phyloP scores from a whole-genome alignment of 2,113 vertebrate species.

The Muscicapa adusta region DNA sequence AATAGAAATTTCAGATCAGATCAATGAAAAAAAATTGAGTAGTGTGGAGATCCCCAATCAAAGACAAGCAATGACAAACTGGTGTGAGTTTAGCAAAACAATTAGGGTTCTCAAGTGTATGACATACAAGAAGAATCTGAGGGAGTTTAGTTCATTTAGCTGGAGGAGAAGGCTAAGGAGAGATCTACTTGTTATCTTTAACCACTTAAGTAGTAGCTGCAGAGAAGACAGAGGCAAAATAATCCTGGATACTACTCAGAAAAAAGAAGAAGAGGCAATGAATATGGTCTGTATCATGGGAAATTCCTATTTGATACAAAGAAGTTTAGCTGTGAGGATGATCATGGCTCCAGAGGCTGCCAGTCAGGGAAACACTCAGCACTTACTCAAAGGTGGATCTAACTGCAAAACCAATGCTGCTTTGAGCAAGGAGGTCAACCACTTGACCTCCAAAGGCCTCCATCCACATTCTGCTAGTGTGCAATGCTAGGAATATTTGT shows the following conservation, averaged over 20 bases:
- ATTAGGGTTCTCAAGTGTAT: neutral
- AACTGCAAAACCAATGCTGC: neutral
- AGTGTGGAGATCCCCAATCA: neutral
- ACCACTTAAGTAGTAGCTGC: neutral
- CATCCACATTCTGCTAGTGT: neutral
- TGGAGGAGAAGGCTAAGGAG: neutral
- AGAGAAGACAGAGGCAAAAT: neutral
- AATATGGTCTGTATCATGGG: neutral
- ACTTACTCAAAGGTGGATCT: neutral
- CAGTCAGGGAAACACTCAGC: neutral
- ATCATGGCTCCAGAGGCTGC: neutral
- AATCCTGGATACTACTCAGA: neutral
- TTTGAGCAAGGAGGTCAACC: neutral
- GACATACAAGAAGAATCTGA: neutral
- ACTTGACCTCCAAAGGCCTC: neutral
- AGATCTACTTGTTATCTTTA: neutral
- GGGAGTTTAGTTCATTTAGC: neutral
- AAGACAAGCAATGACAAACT: neutral
- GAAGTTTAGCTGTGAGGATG: neutral
- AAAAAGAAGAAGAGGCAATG: neutral
- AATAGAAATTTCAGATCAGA: neutral
- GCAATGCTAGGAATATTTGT: neutral
- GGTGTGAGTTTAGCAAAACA: neutral
- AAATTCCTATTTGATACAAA: neutral
- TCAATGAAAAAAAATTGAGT: neutral